Base-by-base conservation (phyloP, 1,140 invertebrate genomes). In the Latrodectus geometricus region DNA sequence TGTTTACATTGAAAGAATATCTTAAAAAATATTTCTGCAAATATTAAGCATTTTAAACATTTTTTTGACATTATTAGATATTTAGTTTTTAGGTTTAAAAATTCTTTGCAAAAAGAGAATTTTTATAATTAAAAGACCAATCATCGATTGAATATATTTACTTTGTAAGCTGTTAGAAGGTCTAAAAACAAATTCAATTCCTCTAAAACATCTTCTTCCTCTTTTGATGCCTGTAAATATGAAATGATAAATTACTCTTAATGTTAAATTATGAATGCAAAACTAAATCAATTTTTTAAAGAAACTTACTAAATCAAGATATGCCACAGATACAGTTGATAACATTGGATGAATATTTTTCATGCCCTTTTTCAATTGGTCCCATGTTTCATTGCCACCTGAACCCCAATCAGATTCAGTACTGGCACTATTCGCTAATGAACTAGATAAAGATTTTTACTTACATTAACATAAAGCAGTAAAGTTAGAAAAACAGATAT, bases 101-200 rank as follows among this genome's bases (percentile, higher is more conserved):
- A n/a, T n/a, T n/a, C n/a, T n/a, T n/a, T n/a, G n/a, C n/a, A n/a
- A n/a, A n/a, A n/a, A n/a, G n/a, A n/a, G 35, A 35, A 35, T 35
- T 35, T 35, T 35, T 5, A 35, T 35, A 35, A 35, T 35, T 3
- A 35, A 35, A 35, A 35, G 35, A 35, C 35, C 35, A 35, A 35
- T 35, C 17, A 74, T 74, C 0, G 50, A 17, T 21, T 20, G 23
- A 23, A 14, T 15, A 65, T 70, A 89, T 90, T 89, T 89, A 92
- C 91, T 90, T 92, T 93, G 88, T 94, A 94, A 7, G 93, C 93
- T 12, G 92, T 90, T 23, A 95, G 90, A 82, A 95, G 91, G 89
- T 95, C 94, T 23, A 94, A 90, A 4, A 95, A 92, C 7, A 94
- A 90, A 87, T 93, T 92, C 69, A 95, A 89, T 88, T 93, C 91